Base-by-base conservation (phyloP, 2,797 vertebrate species). In the Hydrolagus colliei region DNA sequence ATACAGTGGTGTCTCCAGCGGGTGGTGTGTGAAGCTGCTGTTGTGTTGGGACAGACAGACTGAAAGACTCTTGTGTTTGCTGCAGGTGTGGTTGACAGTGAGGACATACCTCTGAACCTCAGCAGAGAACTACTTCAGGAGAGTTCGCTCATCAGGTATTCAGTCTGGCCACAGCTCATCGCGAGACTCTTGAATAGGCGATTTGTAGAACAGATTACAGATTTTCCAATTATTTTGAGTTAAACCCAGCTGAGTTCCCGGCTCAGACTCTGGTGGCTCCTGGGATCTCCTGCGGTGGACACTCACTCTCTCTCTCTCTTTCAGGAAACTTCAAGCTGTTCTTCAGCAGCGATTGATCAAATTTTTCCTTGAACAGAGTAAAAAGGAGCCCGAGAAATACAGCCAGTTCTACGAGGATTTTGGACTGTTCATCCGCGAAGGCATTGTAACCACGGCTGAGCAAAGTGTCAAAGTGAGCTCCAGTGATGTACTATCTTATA, bases 121-220 rank as follows among this genome's bases (percentile, higher is more conserved):
- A 99, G 98, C 93, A 93, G 98, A 89, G 98, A 99, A 91, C 94
- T 99, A 79, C 93, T 99, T 76, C 98, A 99, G 92, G 97, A 99
- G 91, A 98, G 97, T 12, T 88, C 91, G 16, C 96, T 99, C 86
- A 97, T 99, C 92, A 95, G 97, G 98, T 99, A 88, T 89, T 88
- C 59, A 0, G 8, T 0, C 0, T 61, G 6, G 11, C 8, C 9
- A 73, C 2, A 73, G 4, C 20, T 22, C 4, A 14, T 22, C 11
- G 1, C 16, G n/a, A 7, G 73, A 41, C 35, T 10, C 32, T 5
- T 2, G 32, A 20, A 20, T 12, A 10, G 18, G 67, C 2, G 67
- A 20, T 0, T 22, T 22, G 18, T 72, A 22, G 9, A 71, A 73
- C 72, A 11, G 22, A 32, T 10, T 74, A 12, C n/a, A 0, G 27